phyloP scores from a whole-genome alignment of 2,113 vertebrate species.

The Lucifuga dentata region DNA sequence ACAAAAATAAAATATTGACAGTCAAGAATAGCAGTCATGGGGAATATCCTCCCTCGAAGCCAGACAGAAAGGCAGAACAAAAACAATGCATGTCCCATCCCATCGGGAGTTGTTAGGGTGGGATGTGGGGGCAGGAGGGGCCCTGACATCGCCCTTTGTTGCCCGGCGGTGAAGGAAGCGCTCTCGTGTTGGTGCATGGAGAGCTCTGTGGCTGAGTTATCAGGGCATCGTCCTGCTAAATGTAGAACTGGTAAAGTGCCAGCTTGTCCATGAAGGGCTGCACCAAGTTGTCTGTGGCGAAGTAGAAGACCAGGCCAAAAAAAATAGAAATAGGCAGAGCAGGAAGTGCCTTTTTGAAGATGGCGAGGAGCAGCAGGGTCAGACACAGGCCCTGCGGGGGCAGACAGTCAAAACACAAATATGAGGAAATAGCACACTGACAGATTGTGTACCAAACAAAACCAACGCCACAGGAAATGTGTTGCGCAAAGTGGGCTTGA shows the following conservation, averaged over 20 bases:
- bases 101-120: constrained; percentile 51
- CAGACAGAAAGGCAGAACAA: constrained; percentile 59
- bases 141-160: constrained; percentile 39
- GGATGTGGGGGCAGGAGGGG: constrained; percentile 28
- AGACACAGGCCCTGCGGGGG: constrained; percentile 94
- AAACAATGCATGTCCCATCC: constrained; percentile 63
- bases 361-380: constrained; percentile 95
- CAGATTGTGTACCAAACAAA: constrained; percentile 33
- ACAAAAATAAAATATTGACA: constrained; percentile 38
- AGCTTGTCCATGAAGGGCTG: constrained; percentile 97
- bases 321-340: constrained; percentile 98
- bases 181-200: constrained; percentile 51
- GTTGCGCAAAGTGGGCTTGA: neutral
- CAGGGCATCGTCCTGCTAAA: constrained; percentile 82
- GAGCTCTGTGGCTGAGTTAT: constrained; percentile 44
- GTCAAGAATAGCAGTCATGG: constrained; percentile 32
- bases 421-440: constrained; percentile 9
- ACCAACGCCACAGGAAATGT: neutral
- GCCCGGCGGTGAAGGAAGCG: constrained; percentile 42
- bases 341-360: constrained; percentile 98
- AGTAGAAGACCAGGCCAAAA: constrained; percentile 98
- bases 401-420: constrained; percentile 6
- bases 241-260: constrained; percentile 98
- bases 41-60: constrained; percentile 13
- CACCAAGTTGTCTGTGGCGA: constrained; percentile 97